Evolutionary conservation across 2,113 vertebrate genomes (phyloP).

Genomic region (Numida meleagris): DNA sequence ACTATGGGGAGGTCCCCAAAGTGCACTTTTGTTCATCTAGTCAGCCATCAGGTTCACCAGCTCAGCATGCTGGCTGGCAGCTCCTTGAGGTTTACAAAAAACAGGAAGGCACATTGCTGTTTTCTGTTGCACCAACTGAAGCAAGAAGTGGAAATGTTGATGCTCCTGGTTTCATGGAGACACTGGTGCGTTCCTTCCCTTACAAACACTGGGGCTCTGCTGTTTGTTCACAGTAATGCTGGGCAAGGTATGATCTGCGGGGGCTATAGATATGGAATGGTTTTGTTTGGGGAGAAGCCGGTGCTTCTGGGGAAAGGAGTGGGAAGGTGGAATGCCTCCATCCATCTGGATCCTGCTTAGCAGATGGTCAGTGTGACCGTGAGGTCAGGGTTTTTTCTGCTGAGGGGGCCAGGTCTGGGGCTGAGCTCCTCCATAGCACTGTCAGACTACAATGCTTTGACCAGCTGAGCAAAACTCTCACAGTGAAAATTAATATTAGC

Average conservation of each 20-base stretch:
- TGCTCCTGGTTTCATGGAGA: neutral
- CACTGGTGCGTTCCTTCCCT: neutral
- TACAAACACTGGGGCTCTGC: neutral
- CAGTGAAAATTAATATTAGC: neutral
- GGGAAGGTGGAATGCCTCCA: neutral
- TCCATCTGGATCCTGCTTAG: neutral
- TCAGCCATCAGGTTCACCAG: slow-evolving; percentile 57
- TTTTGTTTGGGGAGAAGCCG: neutral
- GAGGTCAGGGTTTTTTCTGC: neutral
- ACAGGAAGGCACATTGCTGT: neutral
- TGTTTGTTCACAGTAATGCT: neutral
- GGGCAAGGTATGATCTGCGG: rapidly evolving
- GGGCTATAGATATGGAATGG: neutral
- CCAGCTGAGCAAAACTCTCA: neutral
- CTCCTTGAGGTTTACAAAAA: slow-evolving; percentile 34
- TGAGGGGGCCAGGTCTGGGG: neutral
- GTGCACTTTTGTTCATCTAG: slow-evolving; percentile 53
- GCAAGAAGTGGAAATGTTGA: neutral
- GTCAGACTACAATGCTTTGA: neutral
- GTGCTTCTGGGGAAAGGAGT: neutral
- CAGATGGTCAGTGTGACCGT: neutral
- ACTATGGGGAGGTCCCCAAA: slow-evolving; percentile 56
- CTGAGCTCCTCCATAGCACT: neutral
- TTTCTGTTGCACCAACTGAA: slow-evolving; percentile 9
- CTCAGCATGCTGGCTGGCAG: slow-evolving; percentile 33